Conservation (phyloP, 2,888 invertebrate species). For the Piscicola geometra region DNA sequence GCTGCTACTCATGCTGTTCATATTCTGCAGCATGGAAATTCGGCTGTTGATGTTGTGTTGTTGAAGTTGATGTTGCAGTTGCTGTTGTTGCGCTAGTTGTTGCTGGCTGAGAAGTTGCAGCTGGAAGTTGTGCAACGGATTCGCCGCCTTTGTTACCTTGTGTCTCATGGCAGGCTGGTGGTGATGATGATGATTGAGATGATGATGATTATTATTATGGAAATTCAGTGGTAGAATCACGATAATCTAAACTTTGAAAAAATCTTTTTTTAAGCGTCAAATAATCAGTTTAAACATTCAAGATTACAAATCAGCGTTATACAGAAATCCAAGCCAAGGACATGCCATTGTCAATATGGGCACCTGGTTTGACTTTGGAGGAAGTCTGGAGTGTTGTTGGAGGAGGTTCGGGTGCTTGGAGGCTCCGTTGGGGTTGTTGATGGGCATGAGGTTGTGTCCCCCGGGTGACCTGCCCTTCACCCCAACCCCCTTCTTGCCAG, state of each 20-base stretch:
- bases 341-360: neutral
- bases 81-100: neutral
- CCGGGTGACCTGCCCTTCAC: neutral
- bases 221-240: too few species aligned
- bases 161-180: conserved; percentile 14
- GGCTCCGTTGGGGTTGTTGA: conserved; percentile 8
- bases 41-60: conserved; percentile 5
- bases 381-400: conserved; percentile 19
- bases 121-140: neutral
- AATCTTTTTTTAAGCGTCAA: too few species aligned
- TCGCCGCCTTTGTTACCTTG: conserved; percentile 8
- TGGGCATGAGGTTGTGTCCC: neutral
- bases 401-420: conserved; percentile 11
- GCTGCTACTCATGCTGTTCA: conserved; percentile 10
- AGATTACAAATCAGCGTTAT: too few species aligned
- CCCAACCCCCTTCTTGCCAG: neutral
- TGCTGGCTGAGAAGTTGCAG: conserved; percentile 9
- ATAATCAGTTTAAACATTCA: too few species aligned
- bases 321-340: too few species aligned
- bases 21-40: conserved; percentile 1
- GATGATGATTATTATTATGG: too few species aligned
- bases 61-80: conserved; percentile 27
- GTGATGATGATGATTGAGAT: too few species aligned
- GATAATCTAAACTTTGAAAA: too few species aligned
- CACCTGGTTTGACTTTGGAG: conserved; percentile 10